These are phyloP conservation scores for Perdita meconis DNA, from an alignment of 2,888 invertebrate genomes.

Conservation along the genomic window DNA sequence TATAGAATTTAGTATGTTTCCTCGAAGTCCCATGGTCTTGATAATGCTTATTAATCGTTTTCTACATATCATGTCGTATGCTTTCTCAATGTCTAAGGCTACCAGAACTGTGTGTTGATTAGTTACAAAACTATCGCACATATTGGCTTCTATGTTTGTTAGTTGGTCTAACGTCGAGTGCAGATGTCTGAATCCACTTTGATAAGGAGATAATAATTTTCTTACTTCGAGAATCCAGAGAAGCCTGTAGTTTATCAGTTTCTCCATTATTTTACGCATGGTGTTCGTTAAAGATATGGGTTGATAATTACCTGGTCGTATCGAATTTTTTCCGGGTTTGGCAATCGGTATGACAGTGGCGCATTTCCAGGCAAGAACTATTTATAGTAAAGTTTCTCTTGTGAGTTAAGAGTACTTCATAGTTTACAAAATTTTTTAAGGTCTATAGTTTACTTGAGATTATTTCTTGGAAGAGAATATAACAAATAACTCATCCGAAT, in stretches of 20 bases:
- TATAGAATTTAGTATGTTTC: not conserved
- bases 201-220: not conserved
- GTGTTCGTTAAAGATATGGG: slow-evolving; percentile 8
- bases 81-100: not conserved
- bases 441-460: no score
- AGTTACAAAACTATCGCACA: not conserved
- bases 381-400: no score
- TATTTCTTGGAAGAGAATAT: no score
- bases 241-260: not conserved
- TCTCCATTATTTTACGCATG: slow-evolving; percentile 22
- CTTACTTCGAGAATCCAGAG: not conserved
- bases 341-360: not conserved
- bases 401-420: no score
- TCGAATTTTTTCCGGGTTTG: slow-evolving; percentile 3
- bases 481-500: no score
- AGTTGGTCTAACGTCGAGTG: not conserved
- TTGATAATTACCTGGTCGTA: not conserved
- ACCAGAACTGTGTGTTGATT: not conserved
- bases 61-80: slow-evolving; percentile 5
- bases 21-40: not conserved
- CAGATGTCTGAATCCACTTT: not conserved
- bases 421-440: no score
- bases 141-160: not conserved
- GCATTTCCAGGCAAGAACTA: not conserved
- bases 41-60: not conserved